A percentile compares a stretch with the other conserved stretches of the same genome.
Evolutionary conservation across 2,888 invertebrate genomes (phyloP).

Genomic region (Aricia artaxerxes): DNA sequence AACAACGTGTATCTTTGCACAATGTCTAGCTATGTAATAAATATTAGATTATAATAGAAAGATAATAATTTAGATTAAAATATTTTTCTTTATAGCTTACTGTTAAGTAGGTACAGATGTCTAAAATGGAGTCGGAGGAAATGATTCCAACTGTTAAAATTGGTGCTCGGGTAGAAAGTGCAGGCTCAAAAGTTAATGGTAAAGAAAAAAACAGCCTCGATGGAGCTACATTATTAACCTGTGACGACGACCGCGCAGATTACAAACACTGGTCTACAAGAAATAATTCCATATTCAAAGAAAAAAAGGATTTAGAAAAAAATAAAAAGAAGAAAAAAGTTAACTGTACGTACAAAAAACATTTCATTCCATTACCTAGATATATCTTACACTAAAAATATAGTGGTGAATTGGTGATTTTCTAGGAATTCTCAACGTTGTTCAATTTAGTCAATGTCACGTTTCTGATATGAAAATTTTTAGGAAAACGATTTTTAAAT

Average conservation of each 20-base stretch:
- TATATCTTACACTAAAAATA: not conserved
- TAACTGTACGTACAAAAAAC: not conserved
- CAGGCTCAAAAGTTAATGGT: not conserved
- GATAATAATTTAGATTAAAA: not conserved
- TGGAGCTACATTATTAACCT: not conserved
- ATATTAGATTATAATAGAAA: not conserved
- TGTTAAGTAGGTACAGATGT: not conserved
- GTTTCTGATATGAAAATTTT: too few species aligned
- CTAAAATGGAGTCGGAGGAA: not conserved
- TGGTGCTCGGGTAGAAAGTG: not conserved
- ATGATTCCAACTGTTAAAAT: slow-evolving; percentile 23
- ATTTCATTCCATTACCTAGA: not conserved
- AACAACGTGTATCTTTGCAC: not conserved
- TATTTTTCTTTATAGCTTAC: not conserved
- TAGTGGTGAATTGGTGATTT: too few species aligned
- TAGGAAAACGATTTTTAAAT: too few species aligned
- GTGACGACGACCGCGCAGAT: slow-evolving; percentile 8
- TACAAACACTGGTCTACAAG: not conserved
- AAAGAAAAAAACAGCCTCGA: not conserved
- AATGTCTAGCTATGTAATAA: not conserved
- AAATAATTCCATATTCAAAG: slow-evolving; percentile 2
- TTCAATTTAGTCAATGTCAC: too few species aligned
- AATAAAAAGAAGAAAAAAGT: not conserved
- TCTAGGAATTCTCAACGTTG: too few species aligned
- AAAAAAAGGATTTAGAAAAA: slow-evolving; percentile 4